Conservation (phyloP, 2,888 invertebrate genomes). For the Ochropleura plecta region DNA sequence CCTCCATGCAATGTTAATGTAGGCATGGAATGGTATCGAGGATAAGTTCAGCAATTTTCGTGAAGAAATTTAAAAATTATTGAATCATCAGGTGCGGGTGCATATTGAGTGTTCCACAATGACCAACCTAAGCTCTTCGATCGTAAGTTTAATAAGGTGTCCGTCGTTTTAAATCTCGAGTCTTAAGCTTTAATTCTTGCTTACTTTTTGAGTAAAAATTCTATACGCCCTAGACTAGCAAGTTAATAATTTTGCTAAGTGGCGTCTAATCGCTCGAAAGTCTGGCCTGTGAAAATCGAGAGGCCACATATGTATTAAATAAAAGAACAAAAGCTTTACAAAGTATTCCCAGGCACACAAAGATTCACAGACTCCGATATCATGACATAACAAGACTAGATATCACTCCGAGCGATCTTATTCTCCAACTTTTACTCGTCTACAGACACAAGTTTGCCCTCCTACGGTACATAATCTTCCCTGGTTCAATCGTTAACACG, state of each 20-base stretch:
- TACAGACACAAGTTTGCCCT: slow-evolving; percentile 26
- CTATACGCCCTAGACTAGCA: not conserved
- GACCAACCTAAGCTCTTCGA: not conserved
- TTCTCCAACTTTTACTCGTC: slow-evolving; percentile 39
- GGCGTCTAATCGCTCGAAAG: not conserved
- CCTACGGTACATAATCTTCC: slow-evolving; percentile 16
- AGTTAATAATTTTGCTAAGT: not conserved
- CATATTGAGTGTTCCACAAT: not conserved
- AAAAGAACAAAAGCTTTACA: not conserved
- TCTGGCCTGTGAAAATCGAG: not conserved
- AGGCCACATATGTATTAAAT: not conserved
- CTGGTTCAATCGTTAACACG: slow-evolving; percentile 43
- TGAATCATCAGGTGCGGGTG: not conserved
- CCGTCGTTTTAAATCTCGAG: not conserved
- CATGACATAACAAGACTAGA: slow-evolving; percentile 52
- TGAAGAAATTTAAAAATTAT: not conserved
- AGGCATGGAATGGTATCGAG: not conserved
- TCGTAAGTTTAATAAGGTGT: not conserved
- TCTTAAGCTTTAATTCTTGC: not conserved
- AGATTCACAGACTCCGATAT: slow-evolving; percentile 16
- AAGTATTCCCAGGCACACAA: slow-evolving; percentile 17
- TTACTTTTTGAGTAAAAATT: not conserved
- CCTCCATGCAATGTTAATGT: not conserved
- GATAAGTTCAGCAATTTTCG: not conserved
- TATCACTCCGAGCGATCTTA: slow-evolving; percentile 35